These are phyloP conservation scores for Daktulosphaira vitifoliae DNA, from an alignment of 1,140 invertebrate species.

Conservation along the genomic window DNA sequence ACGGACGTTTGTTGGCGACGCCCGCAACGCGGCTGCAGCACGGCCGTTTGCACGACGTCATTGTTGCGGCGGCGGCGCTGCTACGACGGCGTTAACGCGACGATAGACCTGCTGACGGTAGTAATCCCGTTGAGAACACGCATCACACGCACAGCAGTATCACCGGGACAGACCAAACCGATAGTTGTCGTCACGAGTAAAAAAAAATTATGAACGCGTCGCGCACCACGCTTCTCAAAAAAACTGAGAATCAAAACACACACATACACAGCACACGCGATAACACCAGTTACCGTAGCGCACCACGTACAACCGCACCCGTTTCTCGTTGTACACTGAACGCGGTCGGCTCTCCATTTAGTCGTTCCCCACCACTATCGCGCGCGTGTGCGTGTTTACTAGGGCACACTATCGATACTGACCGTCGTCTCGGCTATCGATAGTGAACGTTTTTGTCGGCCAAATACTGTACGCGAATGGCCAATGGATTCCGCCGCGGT, in stretches of 20 bases:
- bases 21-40: conserved; percentile 23
- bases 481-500: too few relatives aligned
- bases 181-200: not conserved
- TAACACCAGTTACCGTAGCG: not conserved
- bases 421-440: not conserved
- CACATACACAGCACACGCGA: not conserved
- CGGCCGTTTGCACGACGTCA: conserved; percentile 40
- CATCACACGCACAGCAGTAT: conserved; percentile 9
- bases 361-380: not conserved
- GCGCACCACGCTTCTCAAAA: conserved; percentile 1
- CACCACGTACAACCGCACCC: conserved; percentile 30
- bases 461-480: not conserved
- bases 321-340: conserved; percentile 30
- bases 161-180: not conserved
- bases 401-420: not conserved
- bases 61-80: conserved; percentile 47
- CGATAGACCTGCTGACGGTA: conserved; percentile 2
- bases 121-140: not conserved
- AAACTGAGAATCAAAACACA: conserved; percentile 4
- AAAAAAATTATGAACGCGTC: not conserved
- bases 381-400: not conserved
- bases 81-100: conserved; percentile 44
- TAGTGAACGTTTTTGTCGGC: not conserved
- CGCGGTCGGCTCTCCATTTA: not conserved
- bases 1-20: conserved; percentile 21